phyloP scores from a whole-genome alignment of 2,113 vertebrate species.

The Glaucomys volans region DNA sequence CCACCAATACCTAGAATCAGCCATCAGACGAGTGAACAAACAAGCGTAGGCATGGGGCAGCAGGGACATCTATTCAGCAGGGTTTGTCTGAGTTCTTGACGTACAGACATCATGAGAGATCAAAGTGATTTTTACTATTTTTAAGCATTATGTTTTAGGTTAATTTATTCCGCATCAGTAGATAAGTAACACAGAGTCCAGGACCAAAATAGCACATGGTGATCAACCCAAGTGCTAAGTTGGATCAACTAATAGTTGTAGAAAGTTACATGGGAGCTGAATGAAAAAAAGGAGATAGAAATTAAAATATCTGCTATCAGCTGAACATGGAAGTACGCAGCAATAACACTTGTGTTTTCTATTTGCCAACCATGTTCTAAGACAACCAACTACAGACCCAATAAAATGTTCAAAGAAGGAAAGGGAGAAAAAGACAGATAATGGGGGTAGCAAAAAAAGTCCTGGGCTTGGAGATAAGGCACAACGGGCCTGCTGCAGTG shows the following conservation, averaged over 20 bases:
- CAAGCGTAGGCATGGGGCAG: not conserved
- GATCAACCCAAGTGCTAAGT: not conserved
- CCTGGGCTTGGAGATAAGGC: not conserved
- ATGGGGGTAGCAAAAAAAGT: not conserved
- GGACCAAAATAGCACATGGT: conserved; percentile 13
- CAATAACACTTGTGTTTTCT: no score
- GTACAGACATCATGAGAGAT: not conserved
- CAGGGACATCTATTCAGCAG: not conserved
- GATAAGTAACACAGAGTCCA: conserved; percentile 28
- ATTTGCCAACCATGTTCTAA: no score
- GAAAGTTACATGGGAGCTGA: not conserved
- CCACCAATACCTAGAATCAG: not conserved
- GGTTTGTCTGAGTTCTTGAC: not conserved
- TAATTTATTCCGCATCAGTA: not conserved
- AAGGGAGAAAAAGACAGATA: not conserved
- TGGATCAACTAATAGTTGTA: not conserved
- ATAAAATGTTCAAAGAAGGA: not conserved
- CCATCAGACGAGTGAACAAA: not conserved
- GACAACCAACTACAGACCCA: no score
- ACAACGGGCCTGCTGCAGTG: not conserved
- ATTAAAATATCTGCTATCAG: no score
- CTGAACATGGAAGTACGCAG: no score
- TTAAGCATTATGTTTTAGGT: not conserved
- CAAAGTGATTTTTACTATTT: not conserved
- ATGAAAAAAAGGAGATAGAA: not conserved